Evolutionary conservation across 2,797 vertebrate genomes (phyloP).

Genomic region (Poecilia gillii): DNA sequence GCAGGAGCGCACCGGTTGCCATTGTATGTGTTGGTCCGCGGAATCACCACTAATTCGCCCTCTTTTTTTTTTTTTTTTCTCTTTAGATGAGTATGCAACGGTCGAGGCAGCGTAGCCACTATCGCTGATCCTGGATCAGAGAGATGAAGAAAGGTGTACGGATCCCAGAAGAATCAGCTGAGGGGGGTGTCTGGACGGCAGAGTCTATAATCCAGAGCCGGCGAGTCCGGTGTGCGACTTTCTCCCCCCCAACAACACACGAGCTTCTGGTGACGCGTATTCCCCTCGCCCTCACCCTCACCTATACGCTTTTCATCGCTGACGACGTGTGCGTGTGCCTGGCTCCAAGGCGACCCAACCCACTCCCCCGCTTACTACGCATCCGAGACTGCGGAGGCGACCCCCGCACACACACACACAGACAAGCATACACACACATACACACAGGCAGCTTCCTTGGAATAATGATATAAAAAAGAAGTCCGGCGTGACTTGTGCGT

Average conservation of each 20-base stretch:
- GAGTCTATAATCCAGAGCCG: conserved; percentile 53
- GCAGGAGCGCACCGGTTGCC: conserved; percentile 77
- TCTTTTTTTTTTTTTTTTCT: neutral
- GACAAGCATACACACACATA: conserved; percentile 3
- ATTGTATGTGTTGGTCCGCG: conserved; percentile 69
- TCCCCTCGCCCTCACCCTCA: conserved; percentile 55
- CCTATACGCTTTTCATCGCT: conserved; percentile 61
- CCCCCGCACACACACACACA: conserved; percentile 10
- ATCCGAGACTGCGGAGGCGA: conserved; percentile 73
- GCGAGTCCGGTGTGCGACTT: conserved; percentile 49
- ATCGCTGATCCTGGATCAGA: conserved; percentile 31
- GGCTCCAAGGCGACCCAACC: conserved; percentile 76
- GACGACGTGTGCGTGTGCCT: conserved; percentile 60
- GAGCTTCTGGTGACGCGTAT: conserved; percentile 31
- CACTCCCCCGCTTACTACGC: conserved; percentile 72
- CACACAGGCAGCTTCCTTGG: conserved; percentile 24
- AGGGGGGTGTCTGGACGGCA: conserved; percentile 22
- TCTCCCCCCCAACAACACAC: conserved; percentile 20
- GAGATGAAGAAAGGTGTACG: conserved; percentile 10
- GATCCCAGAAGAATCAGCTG: conserved; percentile 21
- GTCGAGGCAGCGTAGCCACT: conserved; percentile 1
- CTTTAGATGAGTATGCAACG: conserved; percentile 28
- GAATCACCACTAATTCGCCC: conserved; percentile 61
- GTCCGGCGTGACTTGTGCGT: conserved; percentile 48
- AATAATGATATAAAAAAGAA: conserved; percentile 1